These are phyloP conservation scores for Argynnis bischoffii DNA, from an alignment of 2,888 invertebrate genomes.

Conservation along the genomic window DNA sequence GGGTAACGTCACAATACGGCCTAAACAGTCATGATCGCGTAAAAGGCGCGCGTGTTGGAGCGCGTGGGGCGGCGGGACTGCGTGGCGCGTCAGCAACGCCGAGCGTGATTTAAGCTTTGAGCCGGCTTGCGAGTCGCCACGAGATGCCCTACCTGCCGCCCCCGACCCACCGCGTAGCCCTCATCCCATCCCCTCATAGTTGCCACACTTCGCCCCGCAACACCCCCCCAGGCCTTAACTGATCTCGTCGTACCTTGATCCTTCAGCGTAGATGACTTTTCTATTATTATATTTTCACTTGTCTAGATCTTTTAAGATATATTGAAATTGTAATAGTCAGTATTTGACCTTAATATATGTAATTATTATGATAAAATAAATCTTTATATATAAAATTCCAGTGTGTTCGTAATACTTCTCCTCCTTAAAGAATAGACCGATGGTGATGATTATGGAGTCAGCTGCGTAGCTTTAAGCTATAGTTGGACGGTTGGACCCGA, in stretches of 20 bases:
- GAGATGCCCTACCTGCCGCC: conserved; percentile 53
- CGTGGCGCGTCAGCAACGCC: conserved; percentile 67
- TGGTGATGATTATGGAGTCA: too few relatives aligned
- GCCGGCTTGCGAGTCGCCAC: conserved; percentile 54
- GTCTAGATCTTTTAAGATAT: background rate
- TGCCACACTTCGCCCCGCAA: conserved; percentile 32
- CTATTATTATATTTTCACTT: conserved; percentile 14
- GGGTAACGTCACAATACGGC: conserved; percentile 30
- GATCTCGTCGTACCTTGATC: conserved; percentile 39
- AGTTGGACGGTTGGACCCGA: too few relatives aligned
- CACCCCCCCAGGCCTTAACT: conserved; percentile 21
- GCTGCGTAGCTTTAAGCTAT: background rate
- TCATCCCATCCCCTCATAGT: conserved; percentile 41
- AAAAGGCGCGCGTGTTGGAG: conserved; percentile 39
- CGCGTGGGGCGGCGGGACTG: conserved; percentile 49
- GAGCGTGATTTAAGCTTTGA: conserved; percentile 65
- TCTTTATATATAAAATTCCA: too few relatives aligned
- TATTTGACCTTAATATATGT: too few relatives aligned
- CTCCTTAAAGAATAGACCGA: too few relatives aligned
- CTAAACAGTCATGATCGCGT: conserved; percentile 45
- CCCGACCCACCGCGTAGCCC: conserved; percentile 46
- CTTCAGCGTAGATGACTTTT: conserved; percentile 32
- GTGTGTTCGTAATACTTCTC: too few relatives aligned
- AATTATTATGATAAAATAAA: too few relatives aligned
- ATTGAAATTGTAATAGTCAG: background rate